A percentile compares a stretch with the other conserved stretches of the same genome.
Conservation (phyloP, 1,140 invertebrate genomes). For the Apis laboriosa region DNA sequence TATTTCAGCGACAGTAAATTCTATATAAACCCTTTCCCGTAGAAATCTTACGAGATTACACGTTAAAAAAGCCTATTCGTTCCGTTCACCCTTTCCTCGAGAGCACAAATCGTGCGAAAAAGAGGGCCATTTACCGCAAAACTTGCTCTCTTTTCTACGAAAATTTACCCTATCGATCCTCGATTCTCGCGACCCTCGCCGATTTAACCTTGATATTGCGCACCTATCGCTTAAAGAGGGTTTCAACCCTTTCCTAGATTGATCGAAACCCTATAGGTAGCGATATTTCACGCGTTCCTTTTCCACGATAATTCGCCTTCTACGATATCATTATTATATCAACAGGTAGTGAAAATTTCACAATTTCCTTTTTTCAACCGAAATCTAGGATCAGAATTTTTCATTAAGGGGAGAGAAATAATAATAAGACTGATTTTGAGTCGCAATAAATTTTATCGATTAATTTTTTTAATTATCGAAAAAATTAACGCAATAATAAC, state of each 20-base stretch:
- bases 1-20: background rate
- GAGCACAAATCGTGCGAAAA: constrained; percentile 17
- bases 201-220: constrained; percentile 38
- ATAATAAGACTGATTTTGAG: background rate
- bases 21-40: constrained; percentile 12
- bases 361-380: constrained; percentile 3
- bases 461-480: background rate
- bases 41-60: constrained; percentile 14
- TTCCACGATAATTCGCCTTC: constrained; percentile 20
- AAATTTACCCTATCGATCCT: constrained; percentile 33
- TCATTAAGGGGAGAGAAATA: background rate
- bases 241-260: constrained; percentile 33
- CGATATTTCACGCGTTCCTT: constrained; percentile 48
- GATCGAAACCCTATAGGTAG: constrained; percentile 9
- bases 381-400: background rate
- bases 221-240: constrained; percentile 17
- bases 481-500: background rate
- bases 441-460: background rate
- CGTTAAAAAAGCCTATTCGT: constrained; percentile 5
- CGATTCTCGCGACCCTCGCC: constrained; percentile 31
- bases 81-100: background rate
- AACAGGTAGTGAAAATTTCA: constrained; percentile 67
- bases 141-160: constrained; percentile 30
- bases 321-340: constrained; percentile 21
- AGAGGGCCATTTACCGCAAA: constrained; percentile 26